A percentile compares a stretch with the other conserved stretches of the same genome.
These are phyloP conservation scores for Ceyx melanurus DNA, from an alignment of 2,113 vertebrate species.

Conservation along the genomic window DNA sequence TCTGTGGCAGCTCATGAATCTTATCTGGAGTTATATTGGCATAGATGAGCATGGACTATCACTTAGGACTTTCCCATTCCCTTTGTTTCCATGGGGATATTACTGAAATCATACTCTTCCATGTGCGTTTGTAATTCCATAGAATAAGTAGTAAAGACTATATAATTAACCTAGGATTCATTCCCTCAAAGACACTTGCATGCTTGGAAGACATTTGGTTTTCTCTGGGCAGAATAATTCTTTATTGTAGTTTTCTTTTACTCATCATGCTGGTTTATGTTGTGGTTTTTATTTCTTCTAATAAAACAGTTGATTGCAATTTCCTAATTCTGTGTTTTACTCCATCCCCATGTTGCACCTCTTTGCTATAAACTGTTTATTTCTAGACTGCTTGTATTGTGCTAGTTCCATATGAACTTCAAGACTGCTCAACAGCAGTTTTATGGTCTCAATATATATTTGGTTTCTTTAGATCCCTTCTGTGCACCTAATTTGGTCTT, in stretches of 20 bases:
- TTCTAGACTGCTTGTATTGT: not conserved
- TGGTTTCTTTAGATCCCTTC: slow-evolving; percentile 28
- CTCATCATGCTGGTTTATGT: not conserved
- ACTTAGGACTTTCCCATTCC: not conserved
- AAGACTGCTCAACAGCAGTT: slow-evolving; percentile 13
- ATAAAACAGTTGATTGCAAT: slow-evolving; percentile 47
- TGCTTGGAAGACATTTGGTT: not conserved
- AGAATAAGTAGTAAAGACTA: not conserved
- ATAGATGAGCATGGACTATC: accelerated
- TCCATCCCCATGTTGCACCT: not conserved
- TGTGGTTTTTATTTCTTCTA: slow-evolving; percentile 41
- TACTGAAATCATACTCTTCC: not conserved
- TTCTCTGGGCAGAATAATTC: not conserved
- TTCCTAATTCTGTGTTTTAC: not conserved
- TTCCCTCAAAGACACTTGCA: not conserved
- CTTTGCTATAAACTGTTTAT: not conserved
- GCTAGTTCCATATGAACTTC: not conserved
- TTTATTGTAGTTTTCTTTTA: not conserved
- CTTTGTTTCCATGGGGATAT: not conserved
- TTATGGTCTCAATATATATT: slow-evolving; percentile 23
- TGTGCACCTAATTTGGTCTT: slow-evolving; percentile 27
- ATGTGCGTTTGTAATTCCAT: not conserved
- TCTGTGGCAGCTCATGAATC: not conserved
- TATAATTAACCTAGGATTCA: not conserved
- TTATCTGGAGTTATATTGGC: not conserved